These are phyloP conservation scores for Acronicta aceris DNA, from an alignment of 2,888 invertebrate species.

Conservation along the genomic window DNA sequence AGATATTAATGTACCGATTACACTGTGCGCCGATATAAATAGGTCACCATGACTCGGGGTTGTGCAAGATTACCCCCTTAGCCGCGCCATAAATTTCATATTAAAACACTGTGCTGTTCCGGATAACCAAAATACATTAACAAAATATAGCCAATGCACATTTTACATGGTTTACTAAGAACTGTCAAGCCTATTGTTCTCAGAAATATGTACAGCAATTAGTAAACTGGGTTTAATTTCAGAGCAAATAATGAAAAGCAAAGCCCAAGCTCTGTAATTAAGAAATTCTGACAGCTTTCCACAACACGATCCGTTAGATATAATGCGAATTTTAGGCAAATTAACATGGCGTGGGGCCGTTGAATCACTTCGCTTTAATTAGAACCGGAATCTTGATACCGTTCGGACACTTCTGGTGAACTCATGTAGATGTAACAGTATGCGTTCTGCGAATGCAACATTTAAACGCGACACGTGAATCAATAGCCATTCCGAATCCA, in stretches of 20 bases:
- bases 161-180: constrained; percentile 20
- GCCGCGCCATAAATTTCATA: constrained; percentile 68
- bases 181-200: constrained; percentile 33
- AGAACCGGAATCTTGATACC: constrained; percentile 81
- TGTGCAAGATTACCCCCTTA: constrained; percentile 74
- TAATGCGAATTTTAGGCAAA: constrained; percentile 81
- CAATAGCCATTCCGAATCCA: constrained; percentile 61
- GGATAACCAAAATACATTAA: constrained; percentile 36
- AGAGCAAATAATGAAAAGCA: constrained; percentile 53
- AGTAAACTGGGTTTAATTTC: constrained; percentile 47
- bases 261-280: constrained; percentile 56
- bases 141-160: constrained; percentile 27
- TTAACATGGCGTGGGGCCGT: constrained; percentile 70
- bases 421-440: constrained; percentile 70
- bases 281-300: constrained; percentile 61
- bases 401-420: constrained; percentile 73
- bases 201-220: constrained; percentile 46
- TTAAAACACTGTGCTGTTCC: constrained; percentile 55
- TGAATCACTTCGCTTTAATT: constrained; percentile 83
- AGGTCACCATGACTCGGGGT: constrained; percentile 73
- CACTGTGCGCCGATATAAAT: constrained; percentile 69
- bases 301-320: constrained; percentile 69
- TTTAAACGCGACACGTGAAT: constrained; percentile 71
- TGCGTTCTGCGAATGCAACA: constrained; percentile 79
- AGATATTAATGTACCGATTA: constrained; percentile 74